These are phyloP conservation scores for Lordiphosa andalusiaca DNA, from an alignment of 2,888 invertebrate species.

Conservation along the genomic window DNA sequence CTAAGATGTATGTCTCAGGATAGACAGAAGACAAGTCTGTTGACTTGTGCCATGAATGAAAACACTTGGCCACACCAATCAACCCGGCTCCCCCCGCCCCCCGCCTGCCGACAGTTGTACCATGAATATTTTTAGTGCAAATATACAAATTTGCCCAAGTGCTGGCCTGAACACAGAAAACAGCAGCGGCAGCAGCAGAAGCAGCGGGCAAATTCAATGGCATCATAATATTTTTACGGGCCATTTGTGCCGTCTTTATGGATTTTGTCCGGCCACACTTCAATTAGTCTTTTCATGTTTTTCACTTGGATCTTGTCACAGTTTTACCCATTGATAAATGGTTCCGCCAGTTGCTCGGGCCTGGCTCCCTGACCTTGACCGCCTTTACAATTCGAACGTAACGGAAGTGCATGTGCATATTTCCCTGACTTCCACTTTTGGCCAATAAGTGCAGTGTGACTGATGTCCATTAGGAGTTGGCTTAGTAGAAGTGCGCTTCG, in stretches of 20 bases:
- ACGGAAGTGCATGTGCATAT: conserved; percentile 33
- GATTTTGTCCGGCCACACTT: conserved; percentile 20
- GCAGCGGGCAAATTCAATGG: conserved; percentile 51
- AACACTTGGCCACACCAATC: conserved; percentile 62
- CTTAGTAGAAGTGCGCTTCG: conserved; percentile 29
- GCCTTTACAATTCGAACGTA: conserved; percentile 37
- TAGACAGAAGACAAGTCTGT: conserved; percentile 37
- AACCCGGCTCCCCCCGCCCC: conserved; percentile 16
- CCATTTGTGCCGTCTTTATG: conserved; percentile 70
- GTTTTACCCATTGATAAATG: conserved; percentile 61
- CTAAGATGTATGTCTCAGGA: conserved; percentile 4
- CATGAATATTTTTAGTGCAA: conserved; percentile 54
- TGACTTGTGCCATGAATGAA: conserved; percentile 69
- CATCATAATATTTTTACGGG: conserved; percentile 72
- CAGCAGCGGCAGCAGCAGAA: conserved; percentile 16
- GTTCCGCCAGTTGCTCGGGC: conserved; percentile 18
- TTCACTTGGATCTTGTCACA: conserved; percentile 46
- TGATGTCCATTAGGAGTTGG: conserved; percentile 6
- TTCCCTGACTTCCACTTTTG: conserved; percentile 14
- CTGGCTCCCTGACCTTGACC: conserved; percentile 51
- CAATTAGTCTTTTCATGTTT: conserved; percentile 59
- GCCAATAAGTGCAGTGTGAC: conserved; percentile 37
- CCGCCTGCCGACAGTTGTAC: neutral
- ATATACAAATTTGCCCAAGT: conserved; percentile 65
- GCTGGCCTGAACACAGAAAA: conserved; percentile 17